Percentiles rank a stretch among this genome's conserved stretches.
Conservation (phyloP, 2,888 invertebrate species). For the Cosmia pyralina region DNA sequence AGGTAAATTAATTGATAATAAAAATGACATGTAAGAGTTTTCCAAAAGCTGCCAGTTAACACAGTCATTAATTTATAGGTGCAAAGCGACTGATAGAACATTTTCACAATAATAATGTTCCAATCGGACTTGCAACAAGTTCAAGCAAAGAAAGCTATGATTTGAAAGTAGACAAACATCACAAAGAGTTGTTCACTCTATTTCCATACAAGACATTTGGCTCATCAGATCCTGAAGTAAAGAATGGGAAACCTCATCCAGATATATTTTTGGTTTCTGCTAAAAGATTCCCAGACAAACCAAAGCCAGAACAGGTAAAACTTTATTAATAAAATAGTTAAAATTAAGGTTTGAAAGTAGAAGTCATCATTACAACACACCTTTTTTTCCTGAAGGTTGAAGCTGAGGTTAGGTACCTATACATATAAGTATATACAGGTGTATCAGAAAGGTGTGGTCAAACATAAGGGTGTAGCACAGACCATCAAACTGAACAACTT, state of each 20-base stretch:
- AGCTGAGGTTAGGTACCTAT: too few relatives aligned
- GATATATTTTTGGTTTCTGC: conserved; percentile 96
- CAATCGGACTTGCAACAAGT: conserved; percentile 96
- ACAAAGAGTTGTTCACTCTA: conserved; percentile 91
- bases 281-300: conserved; percentile 92
- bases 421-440: too few relatives aligned
- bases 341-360: not conserved
- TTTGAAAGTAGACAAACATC: conserved; percentile 92
- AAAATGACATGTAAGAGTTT: not conserved
- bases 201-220: conserved; percentile 94
- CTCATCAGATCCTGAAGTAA: conserved; percentile 95
- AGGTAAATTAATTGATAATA: conserved; percentile 73
- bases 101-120: conserved; percentile 92
- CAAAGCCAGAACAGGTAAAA: conserved; percentile 89
- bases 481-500: too few relatives aligned
- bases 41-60: not conserved
- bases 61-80: conserved; percentile 88
- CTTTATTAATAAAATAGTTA: not conserved
- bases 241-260: conserved; percentile 96
- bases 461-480: too few relatives aligned
- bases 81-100: conserved; percentile 94
- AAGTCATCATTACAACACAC: not conserved
- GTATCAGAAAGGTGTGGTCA: too few relatives aligned
- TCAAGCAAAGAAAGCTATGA: conserved; percentile 93
- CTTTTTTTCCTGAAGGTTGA: too few relatives aligned